These are phyloP conservation scores for Decapterus maruadsi DNA, from an alignment of 2,797 vertebrate genomes.

Conservation along the genomic window DNA sequence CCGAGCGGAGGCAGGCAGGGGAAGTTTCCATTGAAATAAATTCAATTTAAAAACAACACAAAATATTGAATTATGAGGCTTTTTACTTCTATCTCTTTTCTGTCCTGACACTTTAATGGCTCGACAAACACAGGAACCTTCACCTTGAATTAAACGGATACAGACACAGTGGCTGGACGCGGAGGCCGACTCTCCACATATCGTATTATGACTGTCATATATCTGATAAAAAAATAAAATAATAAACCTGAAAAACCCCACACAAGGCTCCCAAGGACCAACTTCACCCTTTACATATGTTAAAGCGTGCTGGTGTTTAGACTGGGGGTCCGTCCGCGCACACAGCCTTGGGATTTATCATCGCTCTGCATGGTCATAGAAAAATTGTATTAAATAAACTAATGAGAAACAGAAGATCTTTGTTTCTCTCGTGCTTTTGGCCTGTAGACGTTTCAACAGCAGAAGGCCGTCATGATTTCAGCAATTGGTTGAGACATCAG, in stretches of 20 bases:
- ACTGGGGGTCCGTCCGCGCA: constrained; percentile 19
- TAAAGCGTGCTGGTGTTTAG: constrained; percentile 18
- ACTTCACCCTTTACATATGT: constrained; percentile 8
- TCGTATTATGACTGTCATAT: constrained; percentile 38
- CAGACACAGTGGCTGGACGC: constrained; percentile 8
- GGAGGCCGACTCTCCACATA: constrained; percentile 5
- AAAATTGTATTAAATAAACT: constrained; percentile 20
- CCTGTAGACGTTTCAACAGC: constrained; percentile 9
- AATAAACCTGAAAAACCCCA: background rate
- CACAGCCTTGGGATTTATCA: constrained; percentile 11
- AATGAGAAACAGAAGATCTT: constrained; percentile 6
- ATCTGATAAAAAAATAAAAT: constrained; percentile 18
- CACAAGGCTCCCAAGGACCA: constrained; percentile 1
- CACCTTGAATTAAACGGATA: constrained; percentile 28
- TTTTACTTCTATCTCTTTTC: constrained; percentile 27
- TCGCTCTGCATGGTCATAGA: constrained; percentile 3
- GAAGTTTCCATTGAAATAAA: constrained; percentile 38
- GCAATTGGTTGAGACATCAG: constrained; percentile 16
- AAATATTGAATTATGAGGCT: constrained; percentile 41
- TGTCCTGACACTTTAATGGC: constrained; percentile 41
- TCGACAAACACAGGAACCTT: constrained; percentile 51
- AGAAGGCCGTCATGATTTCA: constrained; percentile 19
- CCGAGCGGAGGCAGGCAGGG: constrained; percentile 23
- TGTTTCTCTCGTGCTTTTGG: background rate
- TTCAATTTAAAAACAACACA: constrained; percentile 47